phyloP scores from a whole-genome alignment of 2,113 vertebrate genomes.

The Myiagra hebetior region DNA sequence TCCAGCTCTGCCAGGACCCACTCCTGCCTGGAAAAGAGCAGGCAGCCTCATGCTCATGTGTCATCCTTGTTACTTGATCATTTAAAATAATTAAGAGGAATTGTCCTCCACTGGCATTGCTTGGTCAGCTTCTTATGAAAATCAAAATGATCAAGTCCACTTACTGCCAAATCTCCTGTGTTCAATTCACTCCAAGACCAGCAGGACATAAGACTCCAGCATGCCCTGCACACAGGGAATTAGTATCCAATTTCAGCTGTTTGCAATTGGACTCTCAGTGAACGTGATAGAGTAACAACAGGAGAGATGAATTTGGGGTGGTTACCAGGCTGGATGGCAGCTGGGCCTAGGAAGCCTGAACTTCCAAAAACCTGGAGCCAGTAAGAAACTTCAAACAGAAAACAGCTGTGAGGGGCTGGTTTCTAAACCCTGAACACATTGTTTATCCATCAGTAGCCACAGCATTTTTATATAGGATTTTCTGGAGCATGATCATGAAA shows the following conservation, averaged over 20 bases:
- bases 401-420: background rate
- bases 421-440: background rate
- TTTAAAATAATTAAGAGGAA: background rate
- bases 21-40: background rate
- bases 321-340: background rate
- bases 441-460: background rate
- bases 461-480: background rate
- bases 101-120: rapidly evolving
- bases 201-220: background rate
- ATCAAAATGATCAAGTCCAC: background rate
- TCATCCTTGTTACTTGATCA: background rate
- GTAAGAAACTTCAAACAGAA: background rate
- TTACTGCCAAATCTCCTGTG: background rate
- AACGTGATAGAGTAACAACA: rapidly evolving
- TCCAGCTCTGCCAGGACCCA: background rate
- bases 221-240: background rate
- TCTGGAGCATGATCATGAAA: background rate
- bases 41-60: background rate
- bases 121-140: background rate
- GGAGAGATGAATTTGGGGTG: background rate
- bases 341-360: background rate
- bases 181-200: background rate
- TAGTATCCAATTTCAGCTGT: background rate
- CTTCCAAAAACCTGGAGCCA: background rate
- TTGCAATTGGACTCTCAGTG: background rate